A percentile compares a stretch with the other conserved stretches of the same genome.
phyloP scores from a whole-genome alignment of 2,797 vertebrate genomes.

The Tragopan temminckii region DNA sequence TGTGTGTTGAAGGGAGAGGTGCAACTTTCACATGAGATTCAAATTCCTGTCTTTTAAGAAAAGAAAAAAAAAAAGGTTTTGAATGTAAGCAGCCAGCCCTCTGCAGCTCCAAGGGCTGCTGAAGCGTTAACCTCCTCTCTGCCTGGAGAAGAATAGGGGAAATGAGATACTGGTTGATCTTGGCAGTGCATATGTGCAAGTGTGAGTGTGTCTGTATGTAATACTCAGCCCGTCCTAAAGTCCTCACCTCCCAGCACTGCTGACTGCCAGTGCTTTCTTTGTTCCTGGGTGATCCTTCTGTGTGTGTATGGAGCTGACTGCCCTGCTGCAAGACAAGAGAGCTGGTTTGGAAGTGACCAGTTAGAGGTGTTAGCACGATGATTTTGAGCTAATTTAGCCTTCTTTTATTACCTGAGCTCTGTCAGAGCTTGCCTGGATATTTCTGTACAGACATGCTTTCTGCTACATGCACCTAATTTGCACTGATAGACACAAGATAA shows the following conservation, averaged over 20 bases:
- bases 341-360: neutral
- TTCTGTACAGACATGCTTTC: neutral
- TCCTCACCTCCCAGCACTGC: neutral
- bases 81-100: neutral
- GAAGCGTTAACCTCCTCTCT: neutral
- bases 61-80: neutral
- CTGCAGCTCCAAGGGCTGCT: neutral
- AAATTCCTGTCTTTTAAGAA: neutral
- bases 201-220: accelerated
- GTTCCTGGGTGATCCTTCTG: accelerated
- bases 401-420: neutral
- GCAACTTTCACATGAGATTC: neutral
- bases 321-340: neutral
- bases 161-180: neutral
- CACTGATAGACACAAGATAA: neutral
- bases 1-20: accelerated
- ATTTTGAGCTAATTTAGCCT: neutral
- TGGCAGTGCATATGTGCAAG: neutral
- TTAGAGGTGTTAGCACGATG: neutral
- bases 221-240: no score
- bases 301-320: neutral
- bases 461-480: neutral
- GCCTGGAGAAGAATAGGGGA: neutral
- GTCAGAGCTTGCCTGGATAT: neutral
- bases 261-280: accelerated